These are phyloP conservation scores for Campoplex capitator DNA, from an alignment of 2,888 invertebrate genomes.

Conservation along the genomic window DNA sequence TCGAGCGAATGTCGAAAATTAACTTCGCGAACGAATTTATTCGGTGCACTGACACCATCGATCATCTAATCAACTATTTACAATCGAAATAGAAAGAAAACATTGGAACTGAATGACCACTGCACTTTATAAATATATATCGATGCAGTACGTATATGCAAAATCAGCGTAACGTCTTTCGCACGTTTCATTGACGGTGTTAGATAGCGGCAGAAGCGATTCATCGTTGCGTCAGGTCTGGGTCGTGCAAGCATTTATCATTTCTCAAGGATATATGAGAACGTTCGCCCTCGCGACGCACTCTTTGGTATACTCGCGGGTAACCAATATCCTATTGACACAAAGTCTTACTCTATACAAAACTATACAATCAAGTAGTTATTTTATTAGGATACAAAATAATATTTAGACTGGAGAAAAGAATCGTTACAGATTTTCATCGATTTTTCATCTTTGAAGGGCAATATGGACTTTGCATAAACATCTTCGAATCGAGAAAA, in stretches of 20 bases:
- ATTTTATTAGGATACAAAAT: slow-evolving; percentile 1
- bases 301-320: slow-evolving; percentile 1
- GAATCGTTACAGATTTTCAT: neutral
- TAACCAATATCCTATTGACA: slow-evolving; percentile 28
- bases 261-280: slow-evolving; percentile 57
- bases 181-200: slow-evolving; percentile 44
- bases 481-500: neutral
- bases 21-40: neutral
- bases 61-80: neutral
- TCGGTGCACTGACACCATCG: neutral
- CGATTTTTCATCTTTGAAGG: neutral
- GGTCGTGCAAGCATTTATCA: slow-evolving; percentile 60
- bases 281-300: slow-evolving; percentile 46
- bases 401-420: neutral
- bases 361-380: neutral
- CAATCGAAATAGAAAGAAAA: neutral
- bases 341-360: neutral
- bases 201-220: slow-evolving; percentile 25
- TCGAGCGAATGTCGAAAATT: no score
- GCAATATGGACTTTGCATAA: neutral
- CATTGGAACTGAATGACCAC: neutral
- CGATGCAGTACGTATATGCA: no score
- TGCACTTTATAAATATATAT: neutral
- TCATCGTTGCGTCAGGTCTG: slow-evolving; percentile 63
- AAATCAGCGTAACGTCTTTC: slow-evolving; percentile 15